Base-by-base conservation (phyloP, 2,797 vertebrate genomes). In the Coilia nasus region DNA sequence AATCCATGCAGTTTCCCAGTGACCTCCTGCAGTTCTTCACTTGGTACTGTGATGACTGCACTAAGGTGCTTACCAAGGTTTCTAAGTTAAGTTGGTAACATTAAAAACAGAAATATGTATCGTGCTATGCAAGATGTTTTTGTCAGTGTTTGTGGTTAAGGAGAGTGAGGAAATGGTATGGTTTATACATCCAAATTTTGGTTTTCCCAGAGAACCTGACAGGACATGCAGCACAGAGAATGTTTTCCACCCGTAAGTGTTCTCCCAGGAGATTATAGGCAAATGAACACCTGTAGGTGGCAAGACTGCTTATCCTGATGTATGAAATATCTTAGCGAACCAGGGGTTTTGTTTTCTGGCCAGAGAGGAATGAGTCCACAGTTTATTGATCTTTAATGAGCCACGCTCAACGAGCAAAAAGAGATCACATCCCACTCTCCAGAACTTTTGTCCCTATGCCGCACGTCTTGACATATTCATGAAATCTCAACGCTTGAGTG, bases 381-480 rank as follows among this genome's bases (percentile, higher is more conserved):
- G 93, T 89, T 86, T 88, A 96, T 91, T 92, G 93, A 92, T 91
- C 90, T 93, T 95, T 96, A 96, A 96, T 88, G 95, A 96, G 95
- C 91, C 93, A 91, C 91, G 91, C 90, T 86, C 85, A 21, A 91
- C 84, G 91, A 93, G 92, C 92, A 94, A 90, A 91, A 90, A 90
- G 11, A 80, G 78, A 82, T 85, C 85, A 89, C 86, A 85, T 92
- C 91, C 90, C 90, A 90, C 90, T 85, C 81, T 89, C 56, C 86
- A 87, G 86, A 64, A 50, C 62, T 56, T 12, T 56, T 25, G 11
- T 50, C 60, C 25, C 41, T 28, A 14, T 10, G 28, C 25, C 23
- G 25, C 15, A 31, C 56, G 9, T 28, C 19, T 54, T 12, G 31
- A 25, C 71, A 44, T 44, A 64, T 81, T 17, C 50, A 21, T 5